These are phyloP conservation scores for Drosophila orena DNA, from an alignment of 1,140 invertebrate species.

Conservation along the genomic window DNA sequence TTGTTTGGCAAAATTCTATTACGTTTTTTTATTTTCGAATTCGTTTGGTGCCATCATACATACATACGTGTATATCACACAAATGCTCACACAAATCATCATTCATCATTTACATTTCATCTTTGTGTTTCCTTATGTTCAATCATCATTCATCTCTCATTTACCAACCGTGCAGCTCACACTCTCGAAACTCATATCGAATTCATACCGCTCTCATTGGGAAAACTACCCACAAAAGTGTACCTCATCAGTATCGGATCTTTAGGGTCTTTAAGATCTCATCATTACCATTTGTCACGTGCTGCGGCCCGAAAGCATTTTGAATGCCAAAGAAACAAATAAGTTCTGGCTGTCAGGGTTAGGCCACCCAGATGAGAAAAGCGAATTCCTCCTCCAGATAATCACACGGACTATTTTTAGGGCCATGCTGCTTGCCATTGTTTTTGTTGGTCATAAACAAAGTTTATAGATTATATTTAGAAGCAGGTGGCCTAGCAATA, in stretches of 20 bases:
- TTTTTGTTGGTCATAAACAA: conserved; percentile 37
- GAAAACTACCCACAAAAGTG: conserved; percentile 16
- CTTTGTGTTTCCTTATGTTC: conserved; percentile 53
- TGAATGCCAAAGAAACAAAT: conserved; percentile 42
- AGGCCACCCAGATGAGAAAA: conserved; percentile 46
- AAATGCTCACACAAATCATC: conserved; percentile 29
- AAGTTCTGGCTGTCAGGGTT: conserved; percentile 78
- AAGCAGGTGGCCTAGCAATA: conserved; percentile 28
- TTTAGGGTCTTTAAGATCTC: conserved; percentile 1
- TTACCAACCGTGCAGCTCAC: conserved; percentile 61
- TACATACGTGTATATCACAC: too few species aligned
- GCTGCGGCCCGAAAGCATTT: conserved; percentile 43
- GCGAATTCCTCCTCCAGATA: conserved; percentile 35
- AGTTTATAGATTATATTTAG: conserved; percentile 2
- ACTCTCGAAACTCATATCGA: conserved; percentile 35
- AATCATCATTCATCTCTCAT: conserved; percentile 44
- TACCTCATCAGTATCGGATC: conserved; percentile 18
- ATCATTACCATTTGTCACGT: conserved; percentile 61
- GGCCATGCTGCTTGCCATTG: conserved; percentile 2
- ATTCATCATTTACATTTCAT: conserved; percentile 48
- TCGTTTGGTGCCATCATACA: conserved; percentile 55
- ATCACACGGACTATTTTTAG: conserved; percentile 32
- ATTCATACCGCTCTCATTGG: conserved; percentile 26
- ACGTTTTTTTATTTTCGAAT: conserved; percentile 82
- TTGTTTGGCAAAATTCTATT: conserved; percentile 63